Percentiles rank a stretch among this genome's conserved stretches.
Evolutionary conservation across 2,797 vertebrate genomes (phyloP).

Genomic region (Discoglossus pictus): DNA sequence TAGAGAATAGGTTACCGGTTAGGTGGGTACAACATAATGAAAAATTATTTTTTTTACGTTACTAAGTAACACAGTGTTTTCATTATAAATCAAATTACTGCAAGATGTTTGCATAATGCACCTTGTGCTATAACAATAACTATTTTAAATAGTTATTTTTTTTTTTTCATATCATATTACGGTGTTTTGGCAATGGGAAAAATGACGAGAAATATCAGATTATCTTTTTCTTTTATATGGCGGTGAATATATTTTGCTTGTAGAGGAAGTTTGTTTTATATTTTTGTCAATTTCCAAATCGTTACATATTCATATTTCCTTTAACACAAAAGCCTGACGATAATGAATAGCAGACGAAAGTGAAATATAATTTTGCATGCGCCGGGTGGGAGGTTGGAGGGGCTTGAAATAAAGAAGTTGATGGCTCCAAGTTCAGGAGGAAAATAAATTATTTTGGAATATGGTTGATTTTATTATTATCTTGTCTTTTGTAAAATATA

Average conservation of each 20-base stretch:
- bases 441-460: no score
- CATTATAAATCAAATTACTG: slow-evolving; percentile 28
- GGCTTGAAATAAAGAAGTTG: slow-evolving; percentile 5
- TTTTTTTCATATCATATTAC: slow-evolving; percentile 23
- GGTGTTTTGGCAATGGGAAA: slow-evolving; percentile 16
- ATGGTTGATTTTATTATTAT: slow-evolving; percentile 15
- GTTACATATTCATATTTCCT: slow-evolving; percentile 37
- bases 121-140: slow-evolving; percentile 6
- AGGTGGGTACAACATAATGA: slow-evolving; percentile 9
- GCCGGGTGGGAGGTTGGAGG: no score
- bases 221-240: slow-evolving; percentile 25
- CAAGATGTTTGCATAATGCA: slow-evolving; percentile 19
- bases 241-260: slow-evolving; percentile 29
- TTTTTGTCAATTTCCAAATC: slow-evolving; percentile 38
- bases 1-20: slow-evolving; percentile 33
- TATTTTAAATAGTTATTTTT: slow-evolving; percentile 23
- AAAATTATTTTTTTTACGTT: slow-evolving; percentile 7
- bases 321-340: slow-evolving; percentile 19
- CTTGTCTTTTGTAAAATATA: neutral
- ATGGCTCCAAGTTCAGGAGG: no score
- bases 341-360: slow-evolving; percentile 39
- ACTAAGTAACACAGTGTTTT: slow-evolving; percentile 27
- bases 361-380: slow-evolving; percentile 25
- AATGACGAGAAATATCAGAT: slow-evolving; percentile 21
- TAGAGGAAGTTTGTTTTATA: slow-evolving; percentile 18